These are phyloP conservation scores for Euura lappo DNA, from an alignment of 1,140 invertebrate genomes.

Conservation along the genomic window DNA sequence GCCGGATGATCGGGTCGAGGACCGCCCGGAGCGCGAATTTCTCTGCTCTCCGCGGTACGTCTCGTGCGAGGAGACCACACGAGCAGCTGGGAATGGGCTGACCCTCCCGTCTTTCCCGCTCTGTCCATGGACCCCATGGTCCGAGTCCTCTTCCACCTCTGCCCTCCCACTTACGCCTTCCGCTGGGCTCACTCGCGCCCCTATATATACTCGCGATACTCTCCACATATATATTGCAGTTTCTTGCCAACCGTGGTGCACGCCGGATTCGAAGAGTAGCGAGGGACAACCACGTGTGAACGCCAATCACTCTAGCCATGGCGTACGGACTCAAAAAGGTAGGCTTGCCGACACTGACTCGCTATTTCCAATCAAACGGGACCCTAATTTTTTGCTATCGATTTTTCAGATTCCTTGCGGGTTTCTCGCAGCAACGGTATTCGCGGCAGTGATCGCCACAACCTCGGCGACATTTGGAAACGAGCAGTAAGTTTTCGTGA, in stretches of 20 bases:
- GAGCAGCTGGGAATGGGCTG: neutral
- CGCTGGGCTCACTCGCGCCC: constrained; percentile 27
- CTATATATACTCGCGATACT: constrained; percentile 39
- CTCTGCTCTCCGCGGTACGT: constrained; percentile 39
- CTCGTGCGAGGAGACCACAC: constrained; percentile 13
- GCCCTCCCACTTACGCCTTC: constrained; percentile 23
- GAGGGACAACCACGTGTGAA: neutral
- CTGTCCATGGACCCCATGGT: neutral
- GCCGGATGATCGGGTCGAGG: constrained; percentile 3
- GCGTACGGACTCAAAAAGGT: neutral
- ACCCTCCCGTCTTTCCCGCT: neutral
- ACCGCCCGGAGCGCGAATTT: constrained; percentile 33
- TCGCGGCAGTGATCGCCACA: constrained; percentile 35
- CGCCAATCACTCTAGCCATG: neutral
- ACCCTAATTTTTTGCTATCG: neutral
- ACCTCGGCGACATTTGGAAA: constrained; percentile 52
- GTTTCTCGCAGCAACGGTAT: constrained; percentile 35
- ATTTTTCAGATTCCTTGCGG: constrained; percentile 36
- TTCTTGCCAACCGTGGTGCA: constrained; percentile 26
- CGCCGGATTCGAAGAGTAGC: constrained; percentile 22
- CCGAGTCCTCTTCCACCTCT: neutral
- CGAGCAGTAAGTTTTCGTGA: constrained; percentile 51
- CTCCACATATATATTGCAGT: constrained; percentile 44
- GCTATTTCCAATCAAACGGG: too few species aligned
- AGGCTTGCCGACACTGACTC: neutral